Evolutionary conservation across 2,797 vertebrate genomes (phyloP).

Genomic region (Oryzias dopingdopingensis): DNA sequence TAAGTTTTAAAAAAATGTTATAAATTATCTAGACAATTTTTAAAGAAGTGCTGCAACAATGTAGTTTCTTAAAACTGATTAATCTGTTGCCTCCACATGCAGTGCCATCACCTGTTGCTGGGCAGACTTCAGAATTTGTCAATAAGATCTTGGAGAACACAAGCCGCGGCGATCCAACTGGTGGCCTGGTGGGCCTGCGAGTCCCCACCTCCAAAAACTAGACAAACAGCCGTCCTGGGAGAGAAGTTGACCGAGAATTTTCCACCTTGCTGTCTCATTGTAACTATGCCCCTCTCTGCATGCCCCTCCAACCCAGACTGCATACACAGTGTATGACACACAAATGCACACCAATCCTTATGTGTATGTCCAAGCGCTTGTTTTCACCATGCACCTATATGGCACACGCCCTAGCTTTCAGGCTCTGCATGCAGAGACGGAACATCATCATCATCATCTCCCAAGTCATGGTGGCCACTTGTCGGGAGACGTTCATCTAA

Average conservation of each 20-base stretch:
- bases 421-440: constrained; percentile 57
- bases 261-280: constrained; percentile 66
- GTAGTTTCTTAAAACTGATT: neutral
- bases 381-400: constrained; percentile 64
- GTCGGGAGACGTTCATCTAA: constrained; percentile 51
- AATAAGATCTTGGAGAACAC: constrained; percentile 99
- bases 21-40: neutral
- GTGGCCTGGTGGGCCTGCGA: constrained; percentile 93
- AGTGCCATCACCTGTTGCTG: constrained; percentile 89
- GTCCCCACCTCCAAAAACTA: constrained; percentile 95
- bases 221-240: constrained; percentile 49
- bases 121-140: constrained; percentile 98
- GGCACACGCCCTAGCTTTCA: constrained; percentile 69
- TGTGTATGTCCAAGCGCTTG: constrained; percentile 72
- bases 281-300: constrained; percentile 72
- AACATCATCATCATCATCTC: constrained; percentile 60
- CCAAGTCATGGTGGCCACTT: constrained; percentile 55
- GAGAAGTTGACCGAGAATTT: constrained; percentile 56
- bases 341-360: constrained; percentile 65
- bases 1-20: neutral
- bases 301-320: constrained; percentile 65
- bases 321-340: constrained; percentile 68
- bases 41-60: neutral
- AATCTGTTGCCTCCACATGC: constrained; percentile 26
- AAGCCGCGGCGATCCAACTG: constrained; percentile 91